phyloP scores from a whole-genome alignment of 2,888 invertebrate genomes.

The Sylvicola fuscatus region DNA sequence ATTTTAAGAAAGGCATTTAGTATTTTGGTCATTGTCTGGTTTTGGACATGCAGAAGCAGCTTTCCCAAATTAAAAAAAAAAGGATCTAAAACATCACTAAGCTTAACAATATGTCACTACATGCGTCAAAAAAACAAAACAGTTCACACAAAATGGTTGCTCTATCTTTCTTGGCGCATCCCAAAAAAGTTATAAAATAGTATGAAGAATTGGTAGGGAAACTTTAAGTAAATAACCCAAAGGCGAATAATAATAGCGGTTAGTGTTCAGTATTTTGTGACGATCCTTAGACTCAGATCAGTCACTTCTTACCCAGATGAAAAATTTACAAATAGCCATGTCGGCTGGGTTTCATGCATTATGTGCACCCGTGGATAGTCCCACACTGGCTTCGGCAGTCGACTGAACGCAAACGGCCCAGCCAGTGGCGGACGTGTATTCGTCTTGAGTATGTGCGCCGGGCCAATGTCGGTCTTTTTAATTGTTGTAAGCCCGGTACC shows the following conservation, averaged over 20 bases:
- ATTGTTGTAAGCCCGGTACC: slow-evolving; percentile 2
- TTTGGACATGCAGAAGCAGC: no score
- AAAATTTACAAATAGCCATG: slow-evolving; percentile 72
- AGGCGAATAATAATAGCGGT: no score
- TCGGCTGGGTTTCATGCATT: slow-evolving; percentile 45
- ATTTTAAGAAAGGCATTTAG: no score
- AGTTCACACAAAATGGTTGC: slow-evolving; percentile 44
- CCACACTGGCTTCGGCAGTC: slow-evolving; percentile 64
- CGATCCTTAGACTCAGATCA: no score
- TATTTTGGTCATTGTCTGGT: no score
- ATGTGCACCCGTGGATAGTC: slow-evolving; percentile 63
- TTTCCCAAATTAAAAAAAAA: neutral
- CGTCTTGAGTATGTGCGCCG: slow-evolving; percentile 29
- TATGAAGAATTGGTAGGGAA: no score
- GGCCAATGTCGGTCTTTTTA: slow-evolving; percentile 23
- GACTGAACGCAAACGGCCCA: slow-evolving; percentile 79
- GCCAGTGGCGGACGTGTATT: slow-evolving; percentile 61
- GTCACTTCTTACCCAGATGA: slow-evolving; percentile 41
- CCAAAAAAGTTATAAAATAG: no score
- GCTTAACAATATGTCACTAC: slow-evolving; percentile 36
- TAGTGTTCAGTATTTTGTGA: no score
- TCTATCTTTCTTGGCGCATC: no score
- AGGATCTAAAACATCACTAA: neutral
- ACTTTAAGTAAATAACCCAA: no score
- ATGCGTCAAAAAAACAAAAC: slow-evolving; percentile 61